These are phyloP conservation scores for Patiria miniata DNA, from an alignment of 35 echinoderm and acorn worm species.

Conservation along the genomic window DNA sequence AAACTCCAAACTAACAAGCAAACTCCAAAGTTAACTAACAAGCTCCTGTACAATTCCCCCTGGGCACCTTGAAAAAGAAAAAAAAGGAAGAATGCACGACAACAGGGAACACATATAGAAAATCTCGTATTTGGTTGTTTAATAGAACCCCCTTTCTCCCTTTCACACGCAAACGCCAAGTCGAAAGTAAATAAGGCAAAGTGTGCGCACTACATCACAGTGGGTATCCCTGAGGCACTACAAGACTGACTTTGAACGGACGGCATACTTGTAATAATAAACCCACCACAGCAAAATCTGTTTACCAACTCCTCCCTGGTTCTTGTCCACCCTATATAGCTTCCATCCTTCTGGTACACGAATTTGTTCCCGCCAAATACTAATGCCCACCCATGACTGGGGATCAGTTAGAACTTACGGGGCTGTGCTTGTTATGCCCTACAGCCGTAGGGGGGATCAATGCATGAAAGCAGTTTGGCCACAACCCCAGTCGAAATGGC, in stretches of 20 bases:
- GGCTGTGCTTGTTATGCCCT: not conserved
- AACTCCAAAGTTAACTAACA: too few relatives aligned
- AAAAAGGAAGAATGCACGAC: not conserved
- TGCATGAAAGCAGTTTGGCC: not conserved
- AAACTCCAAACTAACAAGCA: too few relatives aligned
- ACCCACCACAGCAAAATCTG: not conserved
- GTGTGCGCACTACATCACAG: not conserved
- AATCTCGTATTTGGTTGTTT: constrained; percentile 5
- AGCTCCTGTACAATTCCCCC: not conserved
- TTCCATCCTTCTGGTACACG: not conserved
- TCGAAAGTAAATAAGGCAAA: not conserved
- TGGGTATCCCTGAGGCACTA: not conserved
- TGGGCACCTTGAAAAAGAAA: not conserved
- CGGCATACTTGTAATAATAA: not conserved
- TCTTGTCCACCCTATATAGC: constrained; percentile 3
- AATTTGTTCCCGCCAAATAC: not conserved
- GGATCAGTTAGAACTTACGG: not conserved
- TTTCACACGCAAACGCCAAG: not conserved
- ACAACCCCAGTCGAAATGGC: not conserved
- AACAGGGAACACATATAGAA: not conserved
- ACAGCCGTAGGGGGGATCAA: not conserved
- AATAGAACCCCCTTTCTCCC: not conserved
- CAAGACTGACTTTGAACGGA: constrained; percentile 6
- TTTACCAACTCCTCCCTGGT: constrained; percentile 6
- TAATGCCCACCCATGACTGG: not conserved